phyloP scores from a whole-genome alignment of 92 coral and sea anemone genomes.

The Paragorgia papillata region DNA sequence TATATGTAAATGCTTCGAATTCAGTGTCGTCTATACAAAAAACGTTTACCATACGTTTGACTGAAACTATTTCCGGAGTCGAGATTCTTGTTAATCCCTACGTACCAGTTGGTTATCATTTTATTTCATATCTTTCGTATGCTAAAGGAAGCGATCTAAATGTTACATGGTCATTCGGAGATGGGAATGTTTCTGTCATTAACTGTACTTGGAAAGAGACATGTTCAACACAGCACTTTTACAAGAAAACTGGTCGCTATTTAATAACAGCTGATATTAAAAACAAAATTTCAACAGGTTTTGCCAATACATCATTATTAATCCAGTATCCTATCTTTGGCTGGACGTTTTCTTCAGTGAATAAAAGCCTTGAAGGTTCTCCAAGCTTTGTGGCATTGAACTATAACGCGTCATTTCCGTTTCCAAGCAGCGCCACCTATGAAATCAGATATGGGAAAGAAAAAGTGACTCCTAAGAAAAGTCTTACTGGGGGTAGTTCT shows the following conservation, averaged over 20 bases:
- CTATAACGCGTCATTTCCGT: slow-evolving; percentile 26
- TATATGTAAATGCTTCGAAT: slow-evolving; percentile 67
- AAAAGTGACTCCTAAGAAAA: neutral
- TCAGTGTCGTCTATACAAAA: slow-evolving; percentile 56
- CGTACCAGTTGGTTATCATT: slow-evolving; percentile 54
- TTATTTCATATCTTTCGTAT: slow-evolving; percentile 58
- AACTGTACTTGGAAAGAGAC: slow-evolving; percentile 27
- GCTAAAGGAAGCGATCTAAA: slow-evolving; percentile 65
- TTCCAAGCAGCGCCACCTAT: slow-evolving; percentile 65
- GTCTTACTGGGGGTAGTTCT: slow-evolving; percentile 26
- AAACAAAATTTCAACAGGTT: slow-evolving; percentile 46
- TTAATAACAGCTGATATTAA: slow-evolving; percentile 50
- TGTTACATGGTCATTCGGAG: slow-evolving; percentile 72
- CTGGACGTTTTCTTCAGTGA: slow-evolving; percentile 44
- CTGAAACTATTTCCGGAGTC: slow-evolving; percentile 48
- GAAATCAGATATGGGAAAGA: slow-evolving; percentile 66
- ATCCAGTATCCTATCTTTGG: slow-evolving; percentile 67
- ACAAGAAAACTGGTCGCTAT: slow-evolving; percentile 52
- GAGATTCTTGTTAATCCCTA: slow-evolving; percentile 61
- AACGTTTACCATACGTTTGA: slow-evolving; percentile 31
- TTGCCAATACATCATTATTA: slow-evolving; percentile 13
- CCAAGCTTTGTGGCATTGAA: slow-evolving; percentile 17
- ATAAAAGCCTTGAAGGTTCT: neutral
- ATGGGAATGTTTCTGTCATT: slow-evolving; percentile 23
- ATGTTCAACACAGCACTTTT: slow-evolving; percentile 46